These are phyloP conservation scores for Melanotaenia parkinsoni DNA, from an alignment of 2,797 vertebrate species.

Conservation along the genomic window DNA sequence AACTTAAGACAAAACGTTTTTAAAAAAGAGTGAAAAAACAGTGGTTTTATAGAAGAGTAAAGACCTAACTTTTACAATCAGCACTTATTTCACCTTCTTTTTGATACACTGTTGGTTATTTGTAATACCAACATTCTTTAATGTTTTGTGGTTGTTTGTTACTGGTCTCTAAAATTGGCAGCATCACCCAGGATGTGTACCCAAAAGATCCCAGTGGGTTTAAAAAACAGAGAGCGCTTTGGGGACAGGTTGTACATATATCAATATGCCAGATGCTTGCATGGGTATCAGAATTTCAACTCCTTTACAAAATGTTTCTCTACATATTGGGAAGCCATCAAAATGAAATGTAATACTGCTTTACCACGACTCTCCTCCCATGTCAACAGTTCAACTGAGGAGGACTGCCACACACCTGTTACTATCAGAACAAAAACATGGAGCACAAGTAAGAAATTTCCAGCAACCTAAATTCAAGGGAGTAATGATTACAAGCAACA, in stretches of 20 bases:
- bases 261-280: not conserved
- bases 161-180: not conserved
- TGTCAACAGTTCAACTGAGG: conserved; percentile 56
- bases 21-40: not conserved
- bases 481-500: conserved; percentile 18
- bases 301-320: conserved; percentile 43
- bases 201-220: not conserved
- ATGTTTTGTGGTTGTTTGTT: not conserved
- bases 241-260: not conserved
- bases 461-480: not conserved
- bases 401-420: conserved; percentile 57
- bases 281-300: conserved; percentile 24
- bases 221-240: not conserved
- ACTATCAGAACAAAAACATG: conserved; percentile 38
- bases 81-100: too few relatives aligned
- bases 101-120: too few relatives aligned
- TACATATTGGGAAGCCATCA: conserved; percentile 61
- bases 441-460: conserved; percentile 33
- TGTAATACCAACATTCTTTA: too few relatives aligned
- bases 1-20: not conserved
- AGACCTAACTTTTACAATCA: too few relatives aligned
- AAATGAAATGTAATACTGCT: conserved; percentile 63
- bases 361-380: conserved; percentile 43
- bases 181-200: not conserved
- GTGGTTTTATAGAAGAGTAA: not conserved